Evolutionary conservation across 2,797 vertebrate genomes (phyloP), one percentile per base, ranked within the genome.

Genomic region (Oophaga sylvatica): DNA sequence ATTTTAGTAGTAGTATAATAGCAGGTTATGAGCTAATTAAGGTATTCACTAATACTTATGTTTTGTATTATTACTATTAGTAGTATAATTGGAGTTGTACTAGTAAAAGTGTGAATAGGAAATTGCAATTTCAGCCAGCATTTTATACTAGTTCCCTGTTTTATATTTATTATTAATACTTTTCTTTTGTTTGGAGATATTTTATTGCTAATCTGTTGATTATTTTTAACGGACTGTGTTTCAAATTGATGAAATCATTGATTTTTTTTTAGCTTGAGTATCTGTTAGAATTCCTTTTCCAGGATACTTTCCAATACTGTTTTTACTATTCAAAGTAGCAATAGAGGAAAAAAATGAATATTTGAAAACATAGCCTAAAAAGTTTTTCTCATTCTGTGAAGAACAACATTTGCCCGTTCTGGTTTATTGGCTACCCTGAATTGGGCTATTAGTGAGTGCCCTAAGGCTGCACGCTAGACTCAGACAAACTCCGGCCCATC

Each of bases 401-500:
- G 63, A 41, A 65, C 35, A 82, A 86, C 63, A 83, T 83, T 86
- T 78, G 53, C 22, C 68, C 20, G 11, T 73, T 86, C 20, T 83
- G 41, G 12, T 83, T 83, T 83, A 65, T 79, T 89, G 73, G 87
- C 81, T 80, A 75, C 2, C 48, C 70, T 1, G 76, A 91, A 90
- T 0, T 71, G 89, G 92, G 90, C 85, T 78, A 17, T 80, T 90
- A 88, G 70, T 16, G 26, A 87, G 85, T 82, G 90, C 90, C 91
- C 88, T 2, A n/a, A 68, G 91, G 91, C 90, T 87, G 19, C 87
- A 70, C 87, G 19, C 89, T 91, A 91, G 90, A 90, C 91, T 92
- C 87, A 82, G 65, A 71, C 90, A 90, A 92, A 91, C 90, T 91
- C 60, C 86, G 90, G 67, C 86, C 95, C 95, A 95, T 95, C 95